These are phyloP conservation scores for Aphaenogaster rudis DNA, from an alignment of 1,140 invertebrate species.

Conservation along the genomic window DNA sequence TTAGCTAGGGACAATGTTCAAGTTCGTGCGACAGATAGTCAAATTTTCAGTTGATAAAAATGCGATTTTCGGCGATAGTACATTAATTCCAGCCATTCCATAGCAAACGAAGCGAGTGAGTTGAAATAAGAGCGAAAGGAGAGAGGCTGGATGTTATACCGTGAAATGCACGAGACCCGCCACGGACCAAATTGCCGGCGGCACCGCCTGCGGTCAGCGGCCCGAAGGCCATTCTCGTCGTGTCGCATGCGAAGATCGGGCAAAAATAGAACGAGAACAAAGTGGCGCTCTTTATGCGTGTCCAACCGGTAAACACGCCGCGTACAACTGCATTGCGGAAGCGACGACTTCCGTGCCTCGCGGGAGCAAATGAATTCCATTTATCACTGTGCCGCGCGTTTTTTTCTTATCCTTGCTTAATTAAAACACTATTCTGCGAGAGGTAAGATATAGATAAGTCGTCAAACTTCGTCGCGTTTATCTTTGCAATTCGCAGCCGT, in stretches of 20 bases:
- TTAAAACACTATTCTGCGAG: conserved; percentile 49
- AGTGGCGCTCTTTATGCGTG: conserved; percentile 71
- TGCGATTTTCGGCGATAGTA: neutral
- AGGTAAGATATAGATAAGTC: conserved; percentile 18
- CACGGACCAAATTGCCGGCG: conserved; percentile 56
- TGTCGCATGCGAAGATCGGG: conserved; percentile 39
- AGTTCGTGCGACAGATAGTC: neutral
- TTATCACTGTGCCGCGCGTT: conserved; percentile 43
- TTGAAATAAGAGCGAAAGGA: conserved; percentile 11
- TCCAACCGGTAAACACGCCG: conserved; percentile 57
- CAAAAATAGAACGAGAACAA: conserved; percentile 68
- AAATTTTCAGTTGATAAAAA: conserved; percentile 23
- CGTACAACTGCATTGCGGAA: conserved; percentile 71
- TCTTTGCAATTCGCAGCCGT: neutral
- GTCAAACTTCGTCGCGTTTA: neutral
- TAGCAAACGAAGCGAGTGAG: conserved; percentile 10
- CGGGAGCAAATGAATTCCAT: conserved; percentile 64
- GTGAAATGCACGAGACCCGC: conserved; percentile 45
- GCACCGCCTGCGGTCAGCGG: conserved; percentile 34
- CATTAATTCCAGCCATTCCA: conserved; percentile 39
- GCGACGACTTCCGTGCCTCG: conserved; percentile 39
- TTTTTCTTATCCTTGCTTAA: conserved; percentile 45
- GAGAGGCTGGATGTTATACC: conserved; percentile 17
- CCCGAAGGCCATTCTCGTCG: conserved; percentile 19
- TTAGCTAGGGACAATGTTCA: neutral